phyloP scores from a whole-genome alignment of 2,888 invertebrate species.

The Watsonalla binaria region DNA sequence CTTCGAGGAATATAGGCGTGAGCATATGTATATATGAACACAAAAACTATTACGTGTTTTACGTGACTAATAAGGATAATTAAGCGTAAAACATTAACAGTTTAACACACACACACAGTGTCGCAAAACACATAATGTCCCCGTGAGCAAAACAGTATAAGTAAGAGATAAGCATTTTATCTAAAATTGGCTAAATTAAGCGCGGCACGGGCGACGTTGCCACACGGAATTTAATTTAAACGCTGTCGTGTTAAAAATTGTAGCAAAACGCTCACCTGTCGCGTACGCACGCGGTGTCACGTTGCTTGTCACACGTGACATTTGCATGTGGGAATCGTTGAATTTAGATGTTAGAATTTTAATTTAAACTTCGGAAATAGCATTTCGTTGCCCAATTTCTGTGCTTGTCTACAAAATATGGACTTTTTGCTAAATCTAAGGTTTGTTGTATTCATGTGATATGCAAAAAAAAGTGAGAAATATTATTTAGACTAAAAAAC shows the following conservation, averaged over 20 bases:
- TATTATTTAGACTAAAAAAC: too few relatives aligned
- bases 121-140: background rate
- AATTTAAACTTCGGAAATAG: background rate
- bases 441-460: too few relatives aligned
- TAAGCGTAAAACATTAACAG: too few relatives aligned
- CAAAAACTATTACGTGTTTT: too few relatives aligned
- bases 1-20: too few relatives aligned
- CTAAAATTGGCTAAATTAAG: constrained; percentile 67
- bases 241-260: constrained; percentile 68
- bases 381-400: background rate
- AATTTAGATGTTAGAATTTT: constrained; percentile 6
- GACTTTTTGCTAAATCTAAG: too few relatives aligned
- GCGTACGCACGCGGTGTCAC: constrained; percentile 19
- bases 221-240: constrained; percentile 68
- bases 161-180: constrained; percentile 57
- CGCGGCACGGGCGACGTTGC: constrained; percentile 29
- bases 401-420: background rate
- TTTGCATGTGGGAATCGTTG: constrained; percentile 15
- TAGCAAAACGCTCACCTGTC: constrained; percentile 60
- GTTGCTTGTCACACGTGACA: constrained; percentile 19
- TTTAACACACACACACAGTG: too few relatives aligned
- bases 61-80: too few relatives aligned
- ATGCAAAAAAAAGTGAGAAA: too few relatives aligned
- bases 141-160: constrained; percentile 31
- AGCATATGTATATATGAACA: too few relatives aligned